Evolutionary conservation across 2,888 invertebrate species (phyloP), one percentile per base, ranked within the genome.

Genomic region (Rapana venosa): DNA sequence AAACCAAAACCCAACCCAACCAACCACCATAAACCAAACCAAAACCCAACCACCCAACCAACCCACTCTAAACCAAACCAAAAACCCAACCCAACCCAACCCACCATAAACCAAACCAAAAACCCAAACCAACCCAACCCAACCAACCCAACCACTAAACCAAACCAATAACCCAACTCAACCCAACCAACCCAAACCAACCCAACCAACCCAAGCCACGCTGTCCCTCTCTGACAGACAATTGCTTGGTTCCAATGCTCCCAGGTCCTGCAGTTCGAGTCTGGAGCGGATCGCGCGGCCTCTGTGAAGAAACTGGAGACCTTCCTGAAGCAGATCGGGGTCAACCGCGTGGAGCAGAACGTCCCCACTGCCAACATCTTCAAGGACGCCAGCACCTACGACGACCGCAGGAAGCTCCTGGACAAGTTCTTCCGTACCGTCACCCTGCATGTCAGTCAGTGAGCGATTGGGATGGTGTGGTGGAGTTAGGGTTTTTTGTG

Each of bases 391-490:
- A 91, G 92, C 32, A 95, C 95, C 20, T 93, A 93, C 58, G 93
- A 94, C 86, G 93, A 94, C 88, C 91, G 95, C 87, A 94, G 95
- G 90, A 92, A 94, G 91, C 90, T 94, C 36, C 91, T 96, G n/a
- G 93, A 94, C 66, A 93, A 93, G 58, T 95, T 96, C 93, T 95
- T 95, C 92, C 93, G 93, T 86, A 92, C 93, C 58, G 92, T 94
- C 56, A 93, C 92, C 83, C 83, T 92, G 84, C 92, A 94, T 92
- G 94, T 94, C 89, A 32, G 36, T 30, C 4, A 47, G 47, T 70
- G 17, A 35, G 77, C 26, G 4, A 15, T 35, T 30, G 32, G 13
- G 11, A 15, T 61, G 61, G 17, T 17, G n/a, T n/a, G n/a, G n/a
- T n/a, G n/a, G n/a, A n/a, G 8, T 58, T 58, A 58, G 11, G 58